These are phyloP conservation scores for Rynchops niger DNA, from an alignment of 2,113 vertebrate species.

Conservation along the genomic window DNA sequence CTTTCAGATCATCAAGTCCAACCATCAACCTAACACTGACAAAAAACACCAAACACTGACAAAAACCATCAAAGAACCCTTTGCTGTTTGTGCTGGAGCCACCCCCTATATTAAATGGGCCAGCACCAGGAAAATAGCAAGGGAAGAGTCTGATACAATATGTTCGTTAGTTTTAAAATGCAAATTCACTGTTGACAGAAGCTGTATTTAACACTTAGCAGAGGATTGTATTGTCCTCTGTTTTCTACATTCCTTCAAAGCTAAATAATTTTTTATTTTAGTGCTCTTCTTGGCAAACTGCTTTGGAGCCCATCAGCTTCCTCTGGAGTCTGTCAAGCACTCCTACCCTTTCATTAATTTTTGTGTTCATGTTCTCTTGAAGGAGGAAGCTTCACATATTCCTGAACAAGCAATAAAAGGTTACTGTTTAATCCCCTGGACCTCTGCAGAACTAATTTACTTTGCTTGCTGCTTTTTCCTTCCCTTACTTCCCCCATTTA, in stretches of 20 bases:
- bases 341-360: neutral
- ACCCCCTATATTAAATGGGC: neutral
- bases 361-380: neutral
- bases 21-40: too few species aligned
- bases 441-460: constrained; percentile 44
- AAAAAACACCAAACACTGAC: too few species aligned
- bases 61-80: neutral
- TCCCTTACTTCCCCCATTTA: neutral
- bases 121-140: neutral
- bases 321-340: neutral
- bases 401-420: neutral
- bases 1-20: too few species aligned
- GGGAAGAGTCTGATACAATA: neutral
- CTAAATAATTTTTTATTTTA: neutral
- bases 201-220: neutral
- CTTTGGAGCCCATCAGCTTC: neutral
- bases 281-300: neutral
- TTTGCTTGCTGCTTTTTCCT: neutral
- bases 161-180: neutral
- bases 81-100: neutral
- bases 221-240: neutral
- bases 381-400: neutral
- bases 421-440: neutral
- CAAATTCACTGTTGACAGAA: neutral
- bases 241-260: neutral